Evolutionary conservation across 2,888 invertebrate species (phyloP), one percentile per base, ranked within the genome.

Genomic region (Drosophila anomalata): DNA sequence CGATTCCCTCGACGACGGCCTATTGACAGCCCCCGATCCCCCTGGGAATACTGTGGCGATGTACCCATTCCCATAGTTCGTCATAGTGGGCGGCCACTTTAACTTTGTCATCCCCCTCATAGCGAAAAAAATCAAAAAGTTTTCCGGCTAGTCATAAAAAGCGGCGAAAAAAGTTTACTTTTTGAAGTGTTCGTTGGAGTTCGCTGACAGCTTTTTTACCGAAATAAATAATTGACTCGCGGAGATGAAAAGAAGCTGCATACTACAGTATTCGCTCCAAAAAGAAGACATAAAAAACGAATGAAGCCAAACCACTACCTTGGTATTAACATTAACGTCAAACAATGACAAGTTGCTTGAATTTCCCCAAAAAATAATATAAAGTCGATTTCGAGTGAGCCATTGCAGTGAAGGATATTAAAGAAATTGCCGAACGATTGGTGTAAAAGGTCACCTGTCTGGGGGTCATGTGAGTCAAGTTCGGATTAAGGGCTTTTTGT

Each of bases 131-230:
- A 54, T 17, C 14, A 42, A 42, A 42, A 42, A 36, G 36, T 36
- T 36, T 65, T 65, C 59, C 44, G 44, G 52, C 53, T 36, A 36
- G 36, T 36, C 36, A 14, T 36, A 12, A 57, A 17, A 24, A 29
- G 24, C 14, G 24, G 11, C n/a, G 39, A 22, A 31, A 54, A 75
- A 60, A 36, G 36, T 36, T 36, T 14, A 36, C n/a, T 36, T 36
- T 36, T 36, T 59, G 26, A 48, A 42, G 17, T 52, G 36, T 50
- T 65, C 55, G 62, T 50, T 54, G 46, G 58, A 41, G 22, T 48
- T 62, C 26, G 52, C 39, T 59, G 61, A 59, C 69, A 68, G 71
- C 55, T 80, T 76, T 68, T 41, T 57, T 67, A 66, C 52, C 58
- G 57, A 24, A 33, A 58, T 58, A 36, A 58, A 59, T 54, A 67